These are phyloP conservation scores for Sisyra nigra DNA, from an alignment of 2,888 invertebrate genomes.

Conservation along the genomic window DNA sequence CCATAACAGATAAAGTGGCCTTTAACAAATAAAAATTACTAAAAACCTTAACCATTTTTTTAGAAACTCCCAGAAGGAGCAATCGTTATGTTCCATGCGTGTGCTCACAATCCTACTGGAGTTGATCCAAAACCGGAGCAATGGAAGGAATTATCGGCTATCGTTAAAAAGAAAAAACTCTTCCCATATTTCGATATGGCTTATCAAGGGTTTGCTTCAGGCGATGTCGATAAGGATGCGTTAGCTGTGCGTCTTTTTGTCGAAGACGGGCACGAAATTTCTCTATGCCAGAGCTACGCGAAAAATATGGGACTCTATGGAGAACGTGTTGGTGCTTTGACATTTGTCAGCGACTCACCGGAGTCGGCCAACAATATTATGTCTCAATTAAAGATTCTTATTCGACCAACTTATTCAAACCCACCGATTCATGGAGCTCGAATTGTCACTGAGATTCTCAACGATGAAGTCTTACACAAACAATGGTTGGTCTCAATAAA, in stretches of 20 bases:
- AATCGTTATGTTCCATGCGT: constrained; percentile 85
- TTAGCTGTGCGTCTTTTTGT: constrained; percentile 76
- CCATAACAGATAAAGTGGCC: no score
- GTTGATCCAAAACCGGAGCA: constrained; percentile 78
- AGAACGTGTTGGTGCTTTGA: constrained; percentile 87
- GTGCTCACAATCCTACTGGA: constrained; percentile 97
- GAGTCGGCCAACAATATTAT: constrained; percentile 72
- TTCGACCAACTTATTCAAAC: constrained; percentile 94
- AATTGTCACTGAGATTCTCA: constrained; percentile 74
- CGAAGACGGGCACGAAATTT: constrained; percentile 67
- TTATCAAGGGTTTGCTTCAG: constrained; percentile 92
- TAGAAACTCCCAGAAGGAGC: constrained; percentile 87
- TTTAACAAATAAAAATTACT: neutral
- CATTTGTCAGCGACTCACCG: constrained; percentile 52
- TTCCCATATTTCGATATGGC: constrained; percentile 97
- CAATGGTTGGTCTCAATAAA: constrained; percentile 49
- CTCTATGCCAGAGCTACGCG: constrained; percentile 86
- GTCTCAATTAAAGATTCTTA: constrained; percentile 90
- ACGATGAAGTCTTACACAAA: constrained; percentile 44
- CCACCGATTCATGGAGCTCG: constrained; percentile 90
- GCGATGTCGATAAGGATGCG: constrained; percentile 75
- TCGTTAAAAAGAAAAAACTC: constrained; percentile 65
- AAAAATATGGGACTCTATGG: constrained; percentile 94
- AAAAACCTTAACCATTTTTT: constrained; percentile 10
- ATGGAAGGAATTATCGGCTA: constrained; percentile 73